Percentiles rank a stretch among this genome's conserved stretches.
Conservation (phyloP, 2,797 vertebrate species). For the Macrochelys suwanniensis region DNA sequence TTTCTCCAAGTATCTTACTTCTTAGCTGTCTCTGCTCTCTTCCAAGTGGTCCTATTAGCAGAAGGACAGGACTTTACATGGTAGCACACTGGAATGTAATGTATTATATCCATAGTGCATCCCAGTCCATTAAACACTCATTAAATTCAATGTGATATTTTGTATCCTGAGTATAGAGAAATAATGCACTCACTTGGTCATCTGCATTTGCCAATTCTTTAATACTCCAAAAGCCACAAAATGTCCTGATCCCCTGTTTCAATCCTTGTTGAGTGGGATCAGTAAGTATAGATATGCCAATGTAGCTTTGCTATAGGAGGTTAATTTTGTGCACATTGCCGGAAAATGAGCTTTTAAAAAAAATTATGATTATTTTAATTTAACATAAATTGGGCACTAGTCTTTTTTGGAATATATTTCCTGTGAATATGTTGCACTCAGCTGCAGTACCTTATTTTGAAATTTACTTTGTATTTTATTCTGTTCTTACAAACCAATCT, state of each 20-base stretch:
- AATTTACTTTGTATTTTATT: neutral
- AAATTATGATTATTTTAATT: neutral
- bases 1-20: neutral
- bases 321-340: neutral
- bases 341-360: neutral
- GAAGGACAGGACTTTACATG: neutral
- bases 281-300: neutral
- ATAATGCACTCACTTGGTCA: neutral
- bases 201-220: neutral
- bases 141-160: neutral
- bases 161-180: neutral
- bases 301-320: neutral
- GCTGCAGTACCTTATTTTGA: neutral
- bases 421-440: neutral
- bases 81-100: neutral
- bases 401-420: neutral
- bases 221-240: neutral
- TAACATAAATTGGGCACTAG: neutral
- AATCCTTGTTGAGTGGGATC: neutral
- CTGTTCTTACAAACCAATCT: neutral
- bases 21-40: neutral
- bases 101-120: neutral
- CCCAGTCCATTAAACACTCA: neutral
- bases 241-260: neutral
- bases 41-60: neutral